A percentile compares a stretch with the other conserved stretches of the same genome.
Conservation (phyloP, 2,113 vertebrate species). For the Pelvicachromis taeniatus region DNA sequence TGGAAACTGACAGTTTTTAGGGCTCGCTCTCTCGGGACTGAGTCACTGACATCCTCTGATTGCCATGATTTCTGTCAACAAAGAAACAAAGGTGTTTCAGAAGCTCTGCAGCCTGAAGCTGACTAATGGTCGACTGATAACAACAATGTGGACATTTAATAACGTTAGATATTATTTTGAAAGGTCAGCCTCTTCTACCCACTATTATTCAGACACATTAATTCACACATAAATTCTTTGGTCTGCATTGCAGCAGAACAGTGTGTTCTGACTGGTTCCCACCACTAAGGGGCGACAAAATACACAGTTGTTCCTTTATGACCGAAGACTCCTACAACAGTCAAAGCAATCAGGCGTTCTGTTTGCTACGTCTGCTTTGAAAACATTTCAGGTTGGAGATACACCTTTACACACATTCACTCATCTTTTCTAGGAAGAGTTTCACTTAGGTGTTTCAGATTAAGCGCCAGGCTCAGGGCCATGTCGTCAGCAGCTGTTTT, state of each 20-base stretch:
- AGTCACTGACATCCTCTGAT: slow-evolving; percentile 83
- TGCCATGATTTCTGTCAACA: slow-evolving; percentile 80
- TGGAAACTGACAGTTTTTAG: slow-evolving; percentile 80
- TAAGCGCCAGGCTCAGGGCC: neutral
- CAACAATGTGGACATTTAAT: neutral
- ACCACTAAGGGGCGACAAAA: slow-evolving; percentile 12
- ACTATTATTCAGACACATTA: neutral
- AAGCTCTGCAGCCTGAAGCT: neutral
- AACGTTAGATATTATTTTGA: neutral
- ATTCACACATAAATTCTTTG: neutral
- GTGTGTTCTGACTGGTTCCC: neutral
- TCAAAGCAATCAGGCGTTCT: neutral
- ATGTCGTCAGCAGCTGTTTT: neutral
- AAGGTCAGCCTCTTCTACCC: neutral
- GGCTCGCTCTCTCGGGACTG: slow-evolving; percentile 73
- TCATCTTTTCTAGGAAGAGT: neutral
- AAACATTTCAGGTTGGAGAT: neutral
- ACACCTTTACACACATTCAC: neutral
- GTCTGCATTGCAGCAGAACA: slow-evolving; percentile 54
- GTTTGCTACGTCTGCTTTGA: neutral
- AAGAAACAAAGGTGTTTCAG: neutral
- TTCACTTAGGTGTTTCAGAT: neutral
- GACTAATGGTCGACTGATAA: neutral
- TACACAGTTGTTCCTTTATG: neutral
- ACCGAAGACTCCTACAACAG: neutral